A percentile compares a stretch with the other conserved stretches of the same genome.
These are phyloP conservation scores for Endotricha flammealis DNA, from an alignment of 2,888 invertebrate species.

Conservation along the genomic window DNA sequence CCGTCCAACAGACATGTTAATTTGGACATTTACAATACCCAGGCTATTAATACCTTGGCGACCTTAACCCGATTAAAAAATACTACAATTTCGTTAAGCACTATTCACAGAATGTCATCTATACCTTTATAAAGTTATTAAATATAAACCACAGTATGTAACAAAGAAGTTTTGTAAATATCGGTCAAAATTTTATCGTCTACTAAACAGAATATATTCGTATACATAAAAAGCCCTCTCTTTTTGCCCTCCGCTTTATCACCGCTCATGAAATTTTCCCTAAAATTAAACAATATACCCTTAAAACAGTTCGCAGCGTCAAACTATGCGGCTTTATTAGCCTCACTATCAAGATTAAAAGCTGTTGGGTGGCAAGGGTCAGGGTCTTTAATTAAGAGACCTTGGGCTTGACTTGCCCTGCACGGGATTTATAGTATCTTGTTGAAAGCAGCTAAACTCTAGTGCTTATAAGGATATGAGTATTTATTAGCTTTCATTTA, in stretches of 20 bases:
- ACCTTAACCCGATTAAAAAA: too few species aligned
- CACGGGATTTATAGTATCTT: slow-evolving; percentile 45
- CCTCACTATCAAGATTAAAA: slow-evolving; percentile 54
- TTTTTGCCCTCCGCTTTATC: neutral
- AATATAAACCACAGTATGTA: too few species aligned
- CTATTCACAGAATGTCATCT: too few species aligned
- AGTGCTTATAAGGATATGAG: too few species aligned
- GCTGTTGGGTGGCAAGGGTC: slow-evolving; percentile 40
- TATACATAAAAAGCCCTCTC: neutral
- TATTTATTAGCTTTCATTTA: neutral
- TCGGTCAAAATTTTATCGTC: neutral
- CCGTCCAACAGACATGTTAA: too few species aligned
- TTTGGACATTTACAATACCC: too few species aligned
- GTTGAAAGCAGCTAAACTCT: slow-evolving; percentile 35
- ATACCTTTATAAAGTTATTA: too few species aligned
- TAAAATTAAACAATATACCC: slow-evolving; percentile 19
- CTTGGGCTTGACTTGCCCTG: slow-evolving; percentile 36
- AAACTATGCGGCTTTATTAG: slow-evolving; percentile 51
- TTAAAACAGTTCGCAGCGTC: slow-evolving; percentile 23
- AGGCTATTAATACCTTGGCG: too few species aligned
- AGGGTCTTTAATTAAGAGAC: slow-evolving; percentile 53
- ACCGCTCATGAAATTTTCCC: too few species aligned
- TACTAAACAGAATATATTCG: neutral
- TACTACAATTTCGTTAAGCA: too few species aligned
- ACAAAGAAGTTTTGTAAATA: too few species aligned